A percentile compares a stretch with the other conserved stretches of the same genome.
phyloP scores from a whole-genome alignment of 2,113 vertebrate genomes.

The Sciurus niger region DNA sequence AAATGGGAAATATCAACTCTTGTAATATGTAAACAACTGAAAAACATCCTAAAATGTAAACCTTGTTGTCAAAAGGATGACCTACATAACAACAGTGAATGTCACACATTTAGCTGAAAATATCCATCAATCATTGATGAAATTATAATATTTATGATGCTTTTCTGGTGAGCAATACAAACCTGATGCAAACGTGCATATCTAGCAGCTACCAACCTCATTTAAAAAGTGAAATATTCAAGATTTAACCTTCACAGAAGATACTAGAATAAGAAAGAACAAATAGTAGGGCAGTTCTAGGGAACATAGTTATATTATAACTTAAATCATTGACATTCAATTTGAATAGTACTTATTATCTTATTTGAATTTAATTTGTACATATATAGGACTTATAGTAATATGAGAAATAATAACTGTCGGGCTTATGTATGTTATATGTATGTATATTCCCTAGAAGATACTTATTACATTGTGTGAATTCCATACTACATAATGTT shows the following conservation, averaged over 20 bases:
- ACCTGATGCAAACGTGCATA: constrained; percentile 42
- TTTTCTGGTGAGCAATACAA: constrained; percentile 37
- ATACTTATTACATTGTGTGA: background rate
- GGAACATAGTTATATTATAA: background rate
- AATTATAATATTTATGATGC: constrained; percentile 76
- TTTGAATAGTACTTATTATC: background rate
- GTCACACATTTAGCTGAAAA: constrained; percentile 1
- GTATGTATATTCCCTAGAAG: background rate
- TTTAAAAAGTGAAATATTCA: constrained; percentile 66
- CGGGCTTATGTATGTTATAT: background rate
- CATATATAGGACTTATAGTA: background rate
- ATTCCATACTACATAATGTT: background rate
- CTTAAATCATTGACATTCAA: background rate
- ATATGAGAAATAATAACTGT: background rate
- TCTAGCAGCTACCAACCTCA: background rate
- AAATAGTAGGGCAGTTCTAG: background rate
- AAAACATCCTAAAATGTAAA: constrained; percentile 47
- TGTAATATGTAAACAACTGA: constrained; percentile 41
- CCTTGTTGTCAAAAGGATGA: constrained; percentile 45
- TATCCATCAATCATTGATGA: constrained; percentile 77
- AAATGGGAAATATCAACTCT: constrained; percentile 22
- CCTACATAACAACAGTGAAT: background rate
- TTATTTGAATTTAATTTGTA: background rate
- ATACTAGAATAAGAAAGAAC: constrained; percentile 41
- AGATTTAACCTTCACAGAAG: constrained; percentile 55